A percentile compares a stretch with the other conserved stretches of the same genome.
Evolutionary conservation across 2,797 vertebrate species (phyloP).

Genomic region (Morelia viridis): DNA sequence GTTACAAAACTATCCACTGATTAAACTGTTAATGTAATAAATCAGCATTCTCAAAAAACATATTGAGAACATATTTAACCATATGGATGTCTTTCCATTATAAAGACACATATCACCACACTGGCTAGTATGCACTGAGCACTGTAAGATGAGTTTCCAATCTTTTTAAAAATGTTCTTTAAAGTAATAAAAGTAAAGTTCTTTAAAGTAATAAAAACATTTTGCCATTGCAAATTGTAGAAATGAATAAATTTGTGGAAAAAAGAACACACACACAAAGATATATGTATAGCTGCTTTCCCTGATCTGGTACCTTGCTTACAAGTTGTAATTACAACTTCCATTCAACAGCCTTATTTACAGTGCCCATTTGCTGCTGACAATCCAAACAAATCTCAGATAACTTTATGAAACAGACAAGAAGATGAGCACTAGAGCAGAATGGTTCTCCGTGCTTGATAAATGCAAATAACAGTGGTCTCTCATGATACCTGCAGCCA

Average conservation of each 20-base stretch:
- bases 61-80: neutral
- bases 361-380: neutral
- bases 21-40: neutral
- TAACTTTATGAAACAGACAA: neutral
- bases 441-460: neutral
- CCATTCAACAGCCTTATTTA: neutral
- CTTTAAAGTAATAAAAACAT: neutral
- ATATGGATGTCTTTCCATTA: neutral
- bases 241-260: neutral
- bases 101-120: neutral
- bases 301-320: neutral
- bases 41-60: neutral
- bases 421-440: neutral
- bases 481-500: neutral
- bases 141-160: neutral
- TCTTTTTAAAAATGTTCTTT: neutral
- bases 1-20: neutral
- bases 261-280: neutral
- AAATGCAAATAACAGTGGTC: neutral
- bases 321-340: neutral
- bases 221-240: neutral
- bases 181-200: no score
- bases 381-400: neutral
- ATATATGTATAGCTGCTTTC: neutral
- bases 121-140: neutral